Evolutionary conservation across 2,113 vertebrate species (phyloP).

Genomic region (Pelmatolapia mariae): DNA sequence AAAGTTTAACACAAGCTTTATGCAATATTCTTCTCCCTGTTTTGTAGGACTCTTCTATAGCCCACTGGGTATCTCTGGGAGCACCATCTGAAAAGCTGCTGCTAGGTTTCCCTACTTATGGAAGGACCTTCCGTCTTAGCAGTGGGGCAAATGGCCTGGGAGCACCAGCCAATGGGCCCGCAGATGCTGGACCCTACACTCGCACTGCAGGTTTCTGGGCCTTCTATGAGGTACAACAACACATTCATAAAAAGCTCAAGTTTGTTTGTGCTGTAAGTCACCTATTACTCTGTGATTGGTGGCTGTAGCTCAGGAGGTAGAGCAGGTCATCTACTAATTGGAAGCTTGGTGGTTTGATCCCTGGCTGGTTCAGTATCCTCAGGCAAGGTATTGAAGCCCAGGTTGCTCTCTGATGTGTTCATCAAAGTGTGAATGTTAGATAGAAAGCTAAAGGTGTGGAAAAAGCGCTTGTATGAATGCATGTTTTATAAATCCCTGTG

Average conservation of each 20-base stretch:
- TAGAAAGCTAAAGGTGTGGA: background rate
- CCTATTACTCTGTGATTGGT: background rate
- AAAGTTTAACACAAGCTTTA: background rate
- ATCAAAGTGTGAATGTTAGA: background rate
- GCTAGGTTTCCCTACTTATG: constrained; percentile 72
- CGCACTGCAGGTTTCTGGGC: constrained; percentile 69
- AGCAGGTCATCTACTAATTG: background rate
- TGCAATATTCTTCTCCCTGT: background rate
- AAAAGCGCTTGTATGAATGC: background rate
- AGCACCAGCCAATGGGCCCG: constrained; percentile 65
- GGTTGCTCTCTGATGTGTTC: too few species aligned
- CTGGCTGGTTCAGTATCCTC: background rate
- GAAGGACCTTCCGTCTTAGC: constrained; percentile 69
- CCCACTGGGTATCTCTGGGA: constrained; percentile 64
- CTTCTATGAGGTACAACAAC: constrained; percentile 74
- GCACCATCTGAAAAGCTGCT: constrained; percentile 68
- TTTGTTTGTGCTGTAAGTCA: background rate
- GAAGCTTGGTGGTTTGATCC: background rate
- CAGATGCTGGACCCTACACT: constrained; percentile 69
- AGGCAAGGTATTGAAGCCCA: background rate
- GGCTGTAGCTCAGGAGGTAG: background rate
- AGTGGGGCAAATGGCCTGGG: constrained; percentile 41
- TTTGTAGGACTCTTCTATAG: constrained; percentile 64
- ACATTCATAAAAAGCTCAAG: background rate
- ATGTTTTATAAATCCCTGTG: background rate